Base-by-base conservation (phyloP, 1,140 invertebrate species). In the Pseudomyrmex flavicornis region DNA sequence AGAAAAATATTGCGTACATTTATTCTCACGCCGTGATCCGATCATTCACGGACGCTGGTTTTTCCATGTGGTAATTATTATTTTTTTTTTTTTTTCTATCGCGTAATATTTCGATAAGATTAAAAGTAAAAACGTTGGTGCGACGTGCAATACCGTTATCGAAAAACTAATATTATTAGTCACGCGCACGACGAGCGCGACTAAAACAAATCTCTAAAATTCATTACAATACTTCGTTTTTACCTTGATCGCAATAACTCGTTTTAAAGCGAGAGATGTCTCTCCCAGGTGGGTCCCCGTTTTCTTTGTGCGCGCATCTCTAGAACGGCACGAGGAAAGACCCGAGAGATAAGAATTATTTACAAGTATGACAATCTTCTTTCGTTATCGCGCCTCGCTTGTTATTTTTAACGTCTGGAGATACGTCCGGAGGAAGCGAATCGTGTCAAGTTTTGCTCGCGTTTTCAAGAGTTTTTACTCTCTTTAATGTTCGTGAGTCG, bases 341-440 rank as follows among this genome's bases (percentile, higher is more conserved):
- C 22, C 5, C 35, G 35, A 35, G 59, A 85, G 86, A 88, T 88
- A 88, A 88, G 83, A 58, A 69, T 82, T 82, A 77, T 88, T 88
- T 88, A 72, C 83, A 73, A 50, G 65, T 76, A 63, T 70, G 59
- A 76, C 75, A 58, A 85, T 88, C 82, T 59, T 46, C 46, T n/a
- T 22, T 17, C 74, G 46, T 88, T 88, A 88, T 87, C 86, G 59
- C 20, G 13, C 52, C 50, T 13, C n/a, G 52, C 44, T 58, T 46
- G 65, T 77, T 87, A 61, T 84, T 88, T 79, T 84, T 79, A 62
- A 77, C 59, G 59, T 50, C 26, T 44, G 8, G 13, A 59, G 85
- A 87, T 87, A 86, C n/a, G 56, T 35, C 17, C 65, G 65, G 22
- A 22, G 63, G 46, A 35, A 48, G 59, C 61, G 46, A 76, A 56